Evolutionary conservation across 2,888 invertebrate genomes (phyloP).

Genomic region (Dynastes grantii): DNA sequence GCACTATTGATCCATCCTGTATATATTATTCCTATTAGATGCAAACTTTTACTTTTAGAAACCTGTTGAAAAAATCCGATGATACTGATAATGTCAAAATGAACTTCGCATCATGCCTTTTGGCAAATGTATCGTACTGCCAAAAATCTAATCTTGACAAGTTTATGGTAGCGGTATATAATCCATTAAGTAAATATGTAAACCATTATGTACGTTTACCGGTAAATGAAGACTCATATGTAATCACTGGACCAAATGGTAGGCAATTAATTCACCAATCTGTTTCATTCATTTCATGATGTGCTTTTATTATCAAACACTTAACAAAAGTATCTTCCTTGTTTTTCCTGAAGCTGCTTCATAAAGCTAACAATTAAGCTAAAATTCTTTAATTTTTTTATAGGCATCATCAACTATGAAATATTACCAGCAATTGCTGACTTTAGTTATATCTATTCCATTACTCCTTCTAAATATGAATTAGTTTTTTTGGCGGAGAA

Average conservation of each 20-base stretch:
- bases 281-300: neutral
- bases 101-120: conserved; percentile 72
- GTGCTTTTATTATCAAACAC: too few relatives aligned
- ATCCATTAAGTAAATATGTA: conserved; percentile 80
- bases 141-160: conserved; percentile 71
- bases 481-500: conserved; percentile 79
- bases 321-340: too few relatives aligned
- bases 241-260: conserved; percentile 62
- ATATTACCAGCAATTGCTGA: conserved; percentile 54
- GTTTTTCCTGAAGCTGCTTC: too few relatives aligned
- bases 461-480: conserved; percentile 71
- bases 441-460: conserved; percentile 53
- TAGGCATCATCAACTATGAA: conserved; percentile 65
- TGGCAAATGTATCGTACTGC: conserved; percentile 78
- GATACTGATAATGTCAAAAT: conserved; percentile 51
- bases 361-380: too few relatives aligned
- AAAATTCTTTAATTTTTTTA: conserved; percentile 64
- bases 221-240: conserved; percentile 73
- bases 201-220: conserved; percentile 78
- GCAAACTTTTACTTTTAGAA: conserved; percentile 44
- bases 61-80: conserved; percentile 51
- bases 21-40: neutral
- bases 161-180: conserved; percentile 74
- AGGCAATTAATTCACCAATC: neutral
- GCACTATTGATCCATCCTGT: too few relatives aligned